phyloP scores from a whole-genome alignment of 2,888 invertebrate genomes.

The Crossocerus cetratus region DNA sequence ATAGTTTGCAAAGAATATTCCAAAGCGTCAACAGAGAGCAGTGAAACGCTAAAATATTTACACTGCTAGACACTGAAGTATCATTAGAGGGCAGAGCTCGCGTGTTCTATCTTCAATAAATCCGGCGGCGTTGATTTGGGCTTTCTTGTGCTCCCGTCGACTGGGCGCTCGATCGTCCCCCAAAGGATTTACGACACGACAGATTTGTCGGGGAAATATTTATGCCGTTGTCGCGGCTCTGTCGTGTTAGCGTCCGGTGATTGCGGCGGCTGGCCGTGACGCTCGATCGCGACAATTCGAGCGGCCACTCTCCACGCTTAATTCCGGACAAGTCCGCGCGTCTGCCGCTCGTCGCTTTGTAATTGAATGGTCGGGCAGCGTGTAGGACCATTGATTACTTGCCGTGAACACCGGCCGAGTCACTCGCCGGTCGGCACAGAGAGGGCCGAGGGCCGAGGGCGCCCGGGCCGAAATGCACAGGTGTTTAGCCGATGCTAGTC shows the following conservation, averaged over 20 bases:
- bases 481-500: slow-evolving; percentile 22
- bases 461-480: slow-evolving; percentile 13
- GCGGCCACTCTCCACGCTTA: slow-evolving; percentile 57
- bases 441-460: neutral
- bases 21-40: too few relatives aligned
- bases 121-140: slow-evolving; percentile 43
- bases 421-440: slow-evolving; percentile 29
- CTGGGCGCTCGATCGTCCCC: slow-evolving; percentile 36
- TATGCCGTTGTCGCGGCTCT: slow-evolving; percentile 37
- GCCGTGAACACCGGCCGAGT: slow-evolving; percentile 34
- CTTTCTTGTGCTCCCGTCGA: slow-evolving; percentile 36
- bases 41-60: too few relatives aligned
- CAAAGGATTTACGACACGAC: slow-evolving; percentile 56
- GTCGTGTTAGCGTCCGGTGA: neutral
- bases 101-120: slow-evolving; percentile 51
- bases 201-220: slow-evolving; percentile 52
- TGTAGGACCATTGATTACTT: slow-evolving; percentile 58
- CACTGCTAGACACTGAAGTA: too few relatives aligned
- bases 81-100: neutral
- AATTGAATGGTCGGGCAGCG: slow-evolving; percentile 63
- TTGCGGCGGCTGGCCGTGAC: slow-evolving; percentile 25
- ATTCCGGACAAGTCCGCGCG: slow-evolving; percentile 55
- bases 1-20: too few relatives aligned
- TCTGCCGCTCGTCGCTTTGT: slow-evolving; percentile 47
- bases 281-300: slow-evolving; percentile 54